Base-by-base conservation (phyloP, 2,797 vertebrate species). In the Sciurus vulgaris region DNA sequence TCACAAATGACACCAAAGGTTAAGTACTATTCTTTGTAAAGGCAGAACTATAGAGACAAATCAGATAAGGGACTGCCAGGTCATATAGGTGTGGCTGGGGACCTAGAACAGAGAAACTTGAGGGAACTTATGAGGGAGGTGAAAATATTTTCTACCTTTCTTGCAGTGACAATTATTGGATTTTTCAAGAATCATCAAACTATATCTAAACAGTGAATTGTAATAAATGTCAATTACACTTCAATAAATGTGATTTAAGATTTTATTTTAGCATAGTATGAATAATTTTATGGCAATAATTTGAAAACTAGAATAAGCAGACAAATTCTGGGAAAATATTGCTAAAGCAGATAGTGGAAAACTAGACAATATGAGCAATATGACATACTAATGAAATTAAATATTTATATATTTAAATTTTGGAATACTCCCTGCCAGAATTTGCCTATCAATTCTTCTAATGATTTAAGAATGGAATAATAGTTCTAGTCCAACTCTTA, bases 391-490 rank as follows among this genome's bases (percentile, higher is more conserved):
- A 63, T 54, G 10, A 70, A 91, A 84, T 87, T 90, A 73, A 90
- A 49, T 82, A 67, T 59, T 65, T 44, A 70, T 63, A 59, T 93
- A 51, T 77, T 91, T 49, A 76, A 56, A 30, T 63, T 91, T 82
- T 85, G 14, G 15, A 41, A 63, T 41, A 70, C 24, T 81, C 12
- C 51, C 65, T 61, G 59, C 1, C 24, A 77, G 13, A 88, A 51
- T 51, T 67, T 67, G 82, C 15, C 22, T 63, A 24, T 30, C 51
- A 30, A 63, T 87, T 56, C 44, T 63, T 77, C 30, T 54, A 51
- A 69, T 85, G 33, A 54, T 47, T 94, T 82, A 70, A 74, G 41
- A 91, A 76, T 76, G 41, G 15, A 91, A 72, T 87, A 77, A 72
- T 73, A 73, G 61, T 78, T 94, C 13, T 51, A 79, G 56, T 54